phyloP scores from a whole-genome alignment of 2,113 vertebrate genomes.

The Ailuropoda melanoleuca region DNA sequence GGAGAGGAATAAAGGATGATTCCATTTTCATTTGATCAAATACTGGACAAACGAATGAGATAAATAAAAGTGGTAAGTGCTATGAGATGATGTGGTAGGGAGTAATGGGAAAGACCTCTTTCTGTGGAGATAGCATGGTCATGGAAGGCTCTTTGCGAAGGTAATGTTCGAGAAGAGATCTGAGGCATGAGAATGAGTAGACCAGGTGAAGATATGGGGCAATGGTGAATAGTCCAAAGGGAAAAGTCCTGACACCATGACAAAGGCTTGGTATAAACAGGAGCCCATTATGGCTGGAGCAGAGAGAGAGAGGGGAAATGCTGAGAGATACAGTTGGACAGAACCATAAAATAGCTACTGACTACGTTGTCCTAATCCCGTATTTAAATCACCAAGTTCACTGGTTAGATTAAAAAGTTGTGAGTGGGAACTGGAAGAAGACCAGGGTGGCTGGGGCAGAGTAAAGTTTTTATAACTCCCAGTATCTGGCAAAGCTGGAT shows the following conservation, averaged over 20 bases:
- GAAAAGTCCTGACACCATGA: background rate
- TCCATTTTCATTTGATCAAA: background rate
- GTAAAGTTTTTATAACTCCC: background rate
- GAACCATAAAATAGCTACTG: background rate
- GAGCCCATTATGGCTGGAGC: background rate
- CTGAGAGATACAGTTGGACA: background rate
- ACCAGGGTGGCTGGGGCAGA: background rate
- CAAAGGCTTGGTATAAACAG: background rate
- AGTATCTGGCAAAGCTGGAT: background rate
- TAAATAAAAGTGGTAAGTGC: background rate
- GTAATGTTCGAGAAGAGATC: background rate
- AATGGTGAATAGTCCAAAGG: background rate
- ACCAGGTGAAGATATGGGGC: background rate
- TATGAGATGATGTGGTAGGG: background rate
- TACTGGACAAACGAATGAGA: background rate
- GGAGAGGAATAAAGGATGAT: background rate
- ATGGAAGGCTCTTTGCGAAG: background rate
- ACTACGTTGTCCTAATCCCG: background rate
- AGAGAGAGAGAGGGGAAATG: background rate
- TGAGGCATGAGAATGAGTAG: background rate
- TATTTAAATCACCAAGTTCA: background rate
- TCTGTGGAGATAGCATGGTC: background rate
- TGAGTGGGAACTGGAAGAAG: background rate
- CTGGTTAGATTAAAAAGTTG: constrained; percentile 29
- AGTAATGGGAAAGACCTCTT: background rate